Base-by-base conservation (phyloP, 2,797 vertebrate species). In the Melanotaenia pygmaea region DNA sequence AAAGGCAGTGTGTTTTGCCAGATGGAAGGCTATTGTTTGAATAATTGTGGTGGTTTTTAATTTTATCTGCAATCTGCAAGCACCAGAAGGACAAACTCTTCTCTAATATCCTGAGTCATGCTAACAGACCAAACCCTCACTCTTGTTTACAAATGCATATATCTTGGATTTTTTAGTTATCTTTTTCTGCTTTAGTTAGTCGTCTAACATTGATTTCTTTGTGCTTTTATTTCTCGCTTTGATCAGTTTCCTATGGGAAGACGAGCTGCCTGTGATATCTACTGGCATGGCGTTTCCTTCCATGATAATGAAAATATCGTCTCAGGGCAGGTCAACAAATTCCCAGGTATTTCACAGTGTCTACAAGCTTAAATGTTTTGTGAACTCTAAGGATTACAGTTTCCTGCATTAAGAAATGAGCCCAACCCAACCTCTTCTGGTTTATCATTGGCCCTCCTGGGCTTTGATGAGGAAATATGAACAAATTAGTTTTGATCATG, bases 251-350 rank as follows among this genome's bases (percentile, higher is more conserved):
- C 97, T 0, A 71, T 95, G 30, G 98, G 98, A 60, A 94, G 98
- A 53, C 96, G 97, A 61, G 68, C 96, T 57, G 94, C 97, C 1
- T 99, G 98, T 59, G 98, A 99, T 77, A 98, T 99, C 92, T 99
- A 99, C 40, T 99, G 98, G 98, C 97, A 99, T 0, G 97, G 97
- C 2, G 96, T 98, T 4, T 99, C 98, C 0, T 99, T 99, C 85
- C 97, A 97, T 0, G 98, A 99, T 67, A 97, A 89, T 18, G 95
- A 97, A 72, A 92, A 95, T 70, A 96, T 98, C 59, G 88, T 95
- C 91, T 98, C 96, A 24, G 98, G 98, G 78, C 97, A 97, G 93
- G 97, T 99, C 92, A 99, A 99, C 96, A 99, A 99, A 93, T 99
- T 98, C 70, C 98, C 98, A 96, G 98, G 98, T 99, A 95, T 79